Base-by-base conservation (phyloP, 2,113 vertebrate species). In the Morone saxatilis region DNA sequence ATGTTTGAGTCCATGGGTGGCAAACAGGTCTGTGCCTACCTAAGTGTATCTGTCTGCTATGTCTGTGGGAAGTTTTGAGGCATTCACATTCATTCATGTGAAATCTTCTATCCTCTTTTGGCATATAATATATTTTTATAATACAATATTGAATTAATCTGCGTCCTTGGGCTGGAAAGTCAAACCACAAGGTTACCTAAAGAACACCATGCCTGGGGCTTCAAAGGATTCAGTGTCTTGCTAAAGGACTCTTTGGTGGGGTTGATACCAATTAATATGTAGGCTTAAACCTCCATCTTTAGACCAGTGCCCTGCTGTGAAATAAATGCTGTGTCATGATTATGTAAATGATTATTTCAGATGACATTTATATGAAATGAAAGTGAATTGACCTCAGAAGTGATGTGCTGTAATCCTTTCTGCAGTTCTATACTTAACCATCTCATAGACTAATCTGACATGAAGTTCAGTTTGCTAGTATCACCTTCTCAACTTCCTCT, bases 1-100 rank as follows among this genome's bases (percentile, higher is more conserved):
- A 99, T 99, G 98, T 99, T 99, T 88, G 98, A 99, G 93, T 97
- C 98, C 51, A 99, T 99, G 98, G 98, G 98, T 60, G 98, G 98
- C 40, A 99, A 99, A 92, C 97, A 99, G 97, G 98, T 99, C 47
- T 89, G 92, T 89, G 14, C 41, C 40, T 48, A 31, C 40, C 6
- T 13, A 7, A 11, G 3, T 67, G 22, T 62, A 4, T 78, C 13
- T 78, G 36, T 25, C 31, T 48, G 6, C 43, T 47, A 4, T 80
- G 66, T 65, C 22, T 76, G 60, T 69, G n/a, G 66, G 1, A 16
- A 38, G 13, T 54, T 76, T 63, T 50, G 76, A 25, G 65, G 25
- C 56, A 43, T 85, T 65, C 67, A 83, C 75, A 85, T 88, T 85
- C 76, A 81, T 16, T 40, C 31, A 31, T 31, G 31, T 50, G 1